Evolutionary conservation across 2,113 vertebrate genomes (phyloP).

Genomic region (Oxyura jamaicensis): DNA sequence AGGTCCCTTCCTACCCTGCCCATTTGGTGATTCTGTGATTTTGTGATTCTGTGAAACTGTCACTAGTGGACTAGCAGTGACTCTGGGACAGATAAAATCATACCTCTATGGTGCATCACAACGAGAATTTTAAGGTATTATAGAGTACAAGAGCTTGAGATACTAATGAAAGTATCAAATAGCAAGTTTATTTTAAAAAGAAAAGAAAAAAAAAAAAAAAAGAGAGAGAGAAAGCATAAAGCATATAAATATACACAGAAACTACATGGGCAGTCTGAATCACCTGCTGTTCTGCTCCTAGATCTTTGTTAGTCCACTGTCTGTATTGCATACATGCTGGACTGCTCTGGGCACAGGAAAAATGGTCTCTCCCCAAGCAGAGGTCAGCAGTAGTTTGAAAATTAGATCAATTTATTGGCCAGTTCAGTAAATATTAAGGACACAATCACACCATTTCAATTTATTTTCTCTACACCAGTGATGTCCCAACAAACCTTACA

Average conservation of each 20-base stretch:
- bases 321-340: accelerated
- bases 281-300: background rate
- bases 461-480: background rate
- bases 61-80: background rate
- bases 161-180: background rate
- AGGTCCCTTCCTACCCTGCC: too few species aligned
- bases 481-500: background rate
- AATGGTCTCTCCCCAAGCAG: background rate
- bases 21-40: too few species aligned
- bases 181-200: background rate
- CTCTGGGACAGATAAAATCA: background rate
- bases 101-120: background rate
- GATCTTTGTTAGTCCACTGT: background rate
- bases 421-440: background rate
- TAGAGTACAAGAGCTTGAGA: background rate
- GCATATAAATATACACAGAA: background rate
- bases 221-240: too few species aligned
- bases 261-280: background rate
- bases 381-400: background rate
- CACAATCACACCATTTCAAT: accelerated
- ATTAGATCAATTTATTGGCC: background rate
- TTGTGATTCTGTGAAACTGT: background rate
- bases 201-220: too few species aligned
- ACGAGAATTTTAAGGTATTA: background rate
- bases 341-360: background rate